phyloP scores from a whole-genome alignment of 2,113 vertebrate species.

The Silurus asotus region DNA sequence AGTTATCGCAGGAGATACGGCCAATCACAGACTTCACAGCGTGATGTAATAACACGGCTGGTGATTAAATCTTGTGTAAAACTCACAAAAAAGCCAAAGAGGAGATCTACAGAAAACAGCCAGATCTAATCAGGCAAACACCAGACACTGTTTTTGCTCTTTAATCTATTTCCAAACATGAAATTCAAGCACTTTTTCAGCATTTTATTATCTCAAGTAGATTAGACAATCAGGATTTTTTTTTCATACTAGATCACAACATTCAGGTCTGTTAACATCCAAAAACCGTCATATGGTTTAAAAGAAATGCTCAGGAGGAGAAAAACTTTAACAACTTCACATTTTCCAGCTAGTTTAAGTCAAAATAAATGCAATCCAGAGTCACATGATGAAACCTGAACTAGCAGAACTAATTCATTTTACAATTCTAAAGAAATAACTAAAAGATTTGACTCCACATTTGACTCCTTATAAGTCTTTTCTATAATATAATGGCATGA shows the following conservation, averaged over 20 bases:
- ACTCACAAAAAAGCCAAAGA: slow-evolving; percentile 32
- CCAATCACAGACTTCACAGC: slow-evolving; percentile 62
- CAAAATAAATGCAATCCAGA: not conserved
- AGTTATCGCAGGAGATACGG: slow-evolving; percentile 57
- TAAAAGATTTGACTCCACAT: not conserved
- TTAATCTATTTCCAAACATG: not conserved
- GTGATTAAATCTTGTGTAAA: slow-evolving; percentile 62
- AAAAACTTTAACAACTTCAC: not conserved
- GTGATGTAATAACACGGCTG: slow-evolving; percentile 68
- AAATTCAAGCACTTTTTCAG: not conserved
- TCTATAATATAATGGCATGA: not conserved
- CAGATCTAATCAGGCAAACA: slow-evolving; percentile 10
- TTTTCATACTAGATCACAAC: not conserved
- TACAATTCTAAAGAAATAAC: not conserved
- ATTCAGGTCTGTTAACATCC: not conserved
- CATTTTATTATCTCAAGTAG: not conserved
- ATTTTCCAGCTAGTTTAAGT: not conserved
- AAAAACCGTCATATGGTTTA: not conserved
- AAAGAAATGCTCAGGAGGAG: not conserved
- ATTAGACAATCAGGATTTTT: not conserved
- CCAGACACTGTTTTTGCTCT: not conserved
- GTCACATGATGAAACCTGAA: not conserved
- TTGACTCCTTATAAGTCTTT: not conserved
- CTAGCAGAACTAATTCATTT: not conserved
- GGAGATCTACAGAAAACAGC: slow-evolving; percentile 2